Conservation (phyloP, 2,797 vertebrate species). For the Chelon labrosus region DNA sequence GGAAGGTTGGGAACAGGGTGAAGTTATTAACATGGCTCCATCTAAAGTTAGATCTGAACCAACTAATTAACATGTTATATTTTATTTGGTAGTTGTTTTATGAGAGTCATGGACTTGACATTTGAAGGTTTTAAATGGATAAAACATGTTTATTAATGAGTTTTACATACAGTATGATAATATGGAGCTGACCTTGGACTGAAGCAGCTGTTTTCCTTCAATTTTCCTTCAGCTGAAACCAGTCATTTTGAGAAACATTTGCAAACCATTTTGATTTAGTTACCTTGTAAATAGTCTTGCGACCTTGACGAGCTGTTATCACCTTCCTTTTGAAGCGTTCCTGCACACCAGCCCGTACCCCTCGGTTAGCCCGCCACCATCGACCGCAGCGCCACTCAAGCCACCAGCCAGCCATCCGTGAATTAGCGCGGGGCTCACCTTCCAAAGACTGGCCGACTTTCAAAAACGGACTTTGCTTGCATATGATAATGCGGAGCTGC, state of each 20-base stretch:
- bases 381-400: slow-evolving; percentile 16
- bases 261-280: slow-evolving; percentile 40
- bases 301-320: slow-evolving; percentile 53
- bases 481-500: slow-evolving; percentile 46
- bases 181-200: too few relatives aligned
- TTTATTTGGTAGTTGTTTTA: not conserved
- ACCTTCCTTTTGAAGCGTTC: slow-evolving; percentile 16
- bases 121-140: too few relatives aligned
- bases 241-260: too few relatives aligned
- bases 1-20: not conserved
- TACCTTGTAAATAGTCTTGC: slow-evolving; percentile 16
- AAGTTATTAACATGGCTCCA: not conserved
- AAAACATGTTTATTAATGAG: not conserved
- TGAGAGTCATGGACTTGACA: not conserved
- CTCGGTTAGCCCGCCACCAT: not conserved
- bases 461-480: slow-evolving; percentile 44
- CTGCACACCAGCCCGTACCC: slow-evolving; percentile 15
- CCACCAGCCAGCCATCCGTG: slow-evolving; percentile 3
- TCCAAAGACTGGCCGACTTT: slow-evolving; percentile 49
- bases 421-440: slow-evolving; percentile 53
- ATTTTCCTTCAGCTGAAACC: not conserved
- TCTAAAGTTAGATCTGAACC: not conserved
- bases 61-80: not conserved
- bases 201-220: not conserved
- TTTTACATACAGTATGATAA: not conserved